Conservation (phyloP, 2,888 invertebrate genomes). For the Oasisia sp. region DNA sequence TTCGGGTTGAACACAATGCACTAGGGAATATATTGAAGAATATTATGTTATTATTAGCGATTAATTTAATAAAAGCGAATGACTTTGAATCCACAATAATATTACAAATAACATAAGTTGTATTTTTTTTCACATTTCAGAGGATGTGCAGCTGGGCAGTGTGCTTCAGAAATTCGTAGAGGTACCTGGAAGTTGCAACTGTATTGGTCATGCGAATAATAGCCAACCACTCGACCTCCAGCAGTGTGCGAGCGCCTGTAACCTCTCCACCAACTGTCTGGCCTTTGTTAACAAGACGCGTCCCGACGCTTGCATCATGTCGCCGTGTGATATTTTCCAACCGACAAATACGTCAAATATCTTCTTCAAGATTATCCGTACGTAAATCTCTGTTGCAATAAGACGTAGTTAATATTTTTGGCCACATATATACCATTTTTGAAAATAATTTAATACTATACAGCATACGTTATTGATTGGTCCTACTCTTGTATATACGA, state of each 20-base stretch:
- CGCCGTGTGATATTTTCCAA: neutral
- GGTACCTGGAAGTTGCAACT: neutral
- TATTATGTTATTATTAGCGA: no score
- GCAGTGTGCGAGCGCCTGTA: neutral
- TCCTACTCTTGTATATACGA: no score
- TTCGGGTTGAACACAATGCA: no score
- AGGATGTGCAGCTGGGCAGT: neutral
- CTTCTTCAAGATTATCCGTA: neutral
- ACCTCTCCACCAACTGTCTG: neutral
- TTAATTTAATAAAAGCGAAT: no score
- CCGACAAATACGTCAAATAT: neutral
- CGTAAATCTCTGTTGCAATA: no score
- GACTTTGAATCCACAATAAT: no score
- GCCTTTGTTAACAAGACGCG: neutral
- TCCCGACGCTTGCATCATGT: neutral
- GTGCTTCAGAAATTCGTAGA: neutral
- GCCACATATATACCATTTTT: no score
- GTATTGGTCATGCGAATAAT: neutral
- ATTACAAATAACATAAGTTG: no score
- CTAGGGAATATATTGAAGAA: no score
- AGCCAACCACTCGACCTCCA: neutral
- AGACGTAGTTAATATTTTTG: no score
- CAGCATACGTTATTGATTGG: no score
- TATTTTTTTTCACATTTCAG: neutral
- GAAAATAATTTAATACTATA: no score